A percentile compares a stretch with the other conserved stretches of the same genome.
Evolutionary conservation across 2,888 invertebrate species (phyloP).

Genomic region (Pseudolycoriella hygida): DNA sequence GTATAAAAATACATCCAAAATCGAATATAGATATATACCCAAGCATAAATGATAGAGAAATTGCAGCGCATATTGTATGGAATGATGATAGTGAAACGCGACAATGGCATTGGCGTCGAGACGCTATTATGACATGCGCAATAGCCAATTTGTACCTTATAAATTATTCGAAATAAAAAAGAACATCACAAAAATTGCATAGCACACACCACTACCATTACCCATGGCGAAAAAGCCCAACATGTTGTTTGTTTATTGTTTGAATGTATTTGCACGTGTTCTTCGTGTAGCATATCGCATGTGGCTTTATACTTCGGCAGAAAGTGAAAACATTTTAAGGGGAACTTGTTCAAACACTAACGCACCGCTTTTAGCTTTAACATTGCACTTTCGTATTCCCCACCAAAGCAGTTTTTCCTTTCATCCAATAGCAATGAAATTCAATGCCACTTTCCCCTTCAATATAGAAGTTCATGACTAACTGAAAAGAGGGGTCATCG

Average conservation of each 20-base stretch:
- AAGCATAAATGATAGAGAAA: background rate
- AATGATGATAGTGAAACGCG: background rate
- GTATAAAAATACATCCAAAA: background rate
- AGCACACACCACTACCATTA: background rate
- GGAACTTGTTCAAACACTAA: too few species aligned
- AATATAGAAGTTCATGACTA: slow-evolving; percentile 28
- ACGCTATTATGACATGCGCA: background rate
- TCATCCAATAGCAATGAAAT: slow-evolving; percentile 28
- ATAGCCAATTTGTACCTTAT: background rate
- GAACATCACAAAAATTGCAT: background rate
- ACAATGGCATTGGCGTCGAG: background rate
- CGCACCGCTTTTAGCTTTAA: too few species aligned
- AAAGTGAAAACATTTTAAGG: too few species aligned
- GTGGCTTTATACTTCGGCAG: background rate
- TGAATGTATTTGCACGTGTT: background rate
- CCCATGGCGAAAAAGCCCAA: background rate
- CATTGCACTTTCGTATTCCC: background rate
- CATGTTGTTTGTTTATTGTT: background rate
- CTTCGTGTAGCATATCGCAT: background rate
- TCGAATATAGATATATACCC: too few species aligned
- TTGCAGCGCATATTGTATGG: background rate
- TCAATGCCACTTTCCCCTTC: slow-evolving; percentile 25
- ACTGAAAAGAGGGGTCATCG: background rate
- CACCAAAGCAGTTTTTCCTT: slow-evolving; percentile 36
- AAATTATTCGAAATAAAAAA: background rate